These are phyloP conservation scores for Aspidapion aeneum DNA, from an alignment of 2,888 invertebrate species.

Conservation along the genomic window DNA sequence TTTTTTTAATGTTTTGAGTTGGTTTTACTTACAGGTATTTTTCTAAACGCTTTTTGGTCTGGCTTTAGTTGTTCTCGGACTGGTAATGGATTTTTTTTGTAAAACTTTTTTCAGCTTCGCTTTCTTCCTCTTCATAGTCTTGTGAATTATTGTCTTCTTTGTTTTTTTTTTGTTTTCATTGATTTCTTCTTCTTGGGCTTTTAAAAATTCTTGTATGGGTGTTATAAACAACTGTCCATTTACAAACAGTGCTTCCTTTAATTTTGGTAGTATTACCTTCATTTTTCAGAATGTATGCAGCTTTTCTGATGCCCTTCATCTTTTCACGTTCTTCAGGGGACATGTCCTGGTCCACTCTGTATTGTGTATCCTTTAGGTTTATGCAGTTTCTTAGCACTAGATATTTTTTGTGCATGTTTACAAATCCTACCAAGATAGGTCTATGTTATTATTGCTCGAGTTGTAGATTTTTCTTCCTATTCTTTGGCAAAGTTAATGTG, in stretches of 20 bases:
- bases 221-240: background rate
- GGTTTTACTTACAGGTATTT: background rate
- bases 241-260: background rate
- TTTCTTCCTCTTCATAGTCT: background rate
- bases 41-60: background rate
- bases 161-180: background rate
- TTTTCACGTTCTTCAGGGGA: background rate
- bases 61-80: background rate
- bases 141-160: background rate
- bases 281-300: background rate
- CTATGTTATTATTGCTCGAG: background rate
- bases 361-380: background rate
- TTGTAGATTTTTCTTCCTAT: background rate
- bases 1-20: background rate
- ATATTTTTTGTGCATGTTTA: background rate
- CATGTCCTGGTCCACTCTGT: background rate
- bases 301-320: background rate
- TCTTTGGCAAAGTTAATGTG: background rate
- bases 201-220: background rate
- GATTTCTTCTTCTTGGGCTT: background rate
- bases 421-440: background rate
- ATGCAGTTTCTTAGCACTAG: background rate
- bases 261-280: background rate
- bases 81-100: background rate
- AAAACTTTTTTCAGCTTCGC: background rate